Conservation (phyloP, 1,140 invertebrate genomes). For the Neodiprion lecontei region DNA sequence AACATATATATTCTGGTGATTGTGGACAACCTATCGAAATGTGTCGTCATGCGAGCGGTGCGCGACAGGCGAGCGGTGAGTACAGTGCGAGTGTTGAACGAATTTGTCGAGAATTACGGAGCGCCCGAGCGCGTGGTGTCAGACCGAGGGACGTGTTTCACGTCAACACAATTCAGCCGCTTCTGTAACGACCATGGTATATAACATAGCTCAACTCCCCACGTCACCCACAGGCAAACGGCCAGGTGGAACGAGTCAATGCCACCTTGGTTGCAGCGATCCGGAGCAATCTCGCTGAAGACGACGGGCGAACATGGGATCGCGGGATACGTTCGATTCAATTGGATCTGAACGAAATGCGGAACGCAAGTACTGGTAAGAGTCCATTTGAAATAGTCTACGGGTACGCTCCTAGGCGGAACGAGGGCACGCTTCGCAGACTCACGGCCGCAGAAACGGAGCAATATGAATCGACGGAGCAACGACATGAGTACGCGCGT, state of each 20-base stretch:
- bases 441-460: background rate
- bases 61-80: background rate
- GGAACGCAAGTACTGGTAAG: slow-evolving; percentile 7
- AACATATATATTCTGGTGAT: slow-evolving; percentile 21
- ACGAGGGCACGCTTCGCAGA: slow-evolving; percentile 1
- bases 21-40: slow-evolving; percentile 21
- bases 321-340: background rate
- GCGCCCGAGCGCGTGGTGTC: slow-evolving; percentile 15
- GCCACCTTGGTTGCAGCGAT: background rate
- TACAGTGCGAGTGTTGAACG: background rate
- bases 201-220: slow-evolving; percentile 13
- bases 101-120: slow-evolving; percentile 20
- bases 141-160: slow-evolving; percentile 24
- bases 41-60: slow-evolving; percentile 8
- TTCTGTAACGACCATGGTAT: slow-evolving; percentile 18
- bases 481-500: background rate
- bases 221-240: slow-evolving; percentile 19
- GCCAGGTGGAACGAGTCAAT: slow-evolving; percentile 17
- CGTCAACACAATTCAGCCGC: slow-evolving; percentile 21
- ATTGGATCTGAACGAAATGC: slow-evolving; percentile 9
- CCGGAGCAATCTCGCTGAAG: background rate
- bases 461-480: too few relatives aligned
- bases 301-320: background rate
- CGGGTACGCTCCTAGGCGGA: slow-evolving; percentile 13
- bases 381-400: slow-evolving; percentile 14